phyloP scores from a whole-genome alignment of 2,113 vertebrate species.

The Tragelaphus imberbis region DNA sequence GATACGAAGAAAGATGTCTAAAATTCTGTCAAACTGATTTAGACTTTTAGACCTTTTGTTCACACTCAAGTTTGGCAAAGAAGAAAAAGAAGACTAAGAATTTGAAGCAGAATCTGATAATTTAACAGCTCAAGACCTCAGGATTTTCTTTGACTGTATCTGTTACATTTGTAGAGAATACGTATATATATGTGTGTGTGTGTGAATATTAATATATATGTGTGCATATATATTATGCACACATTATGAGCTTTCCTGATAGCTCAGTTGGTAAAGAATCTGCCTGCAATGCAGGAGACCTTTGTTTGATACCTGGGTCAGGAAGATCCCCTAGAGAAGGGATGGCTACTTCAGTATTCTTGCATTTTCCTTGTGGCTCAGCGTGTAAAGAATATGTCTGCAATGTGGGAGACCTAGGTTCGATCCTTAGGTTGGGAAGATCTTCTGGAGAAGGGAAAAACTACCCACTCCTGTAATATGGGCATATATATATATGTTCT shows the following conservation, averaged over 20 bases:
- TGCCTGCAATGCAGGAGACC: neutral
- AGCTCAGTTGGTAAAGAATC: neutral
- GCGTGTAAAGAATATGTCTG: neutral
- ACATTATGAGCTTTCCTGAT: neutral
- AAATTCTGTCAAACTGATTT: neutral
- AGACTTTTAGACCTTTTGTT: neutral
- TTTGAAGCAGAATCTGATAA: neutral
- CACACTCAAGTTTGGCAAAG: neutral
- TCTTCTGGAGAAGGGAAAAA: neutral
- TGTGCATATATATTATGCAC: neutral
- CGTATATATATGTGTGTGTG: neutral
- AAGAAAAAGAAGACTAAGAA: neutral
- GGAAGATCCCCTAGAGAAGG: neutral
- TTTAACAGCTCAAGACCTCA: neutral
- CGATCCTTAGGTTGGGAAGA: neutral
- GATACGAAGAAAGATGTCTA: neutral
- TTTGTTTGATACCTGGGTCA: neutral
- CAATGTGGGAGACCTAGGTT: neutral
- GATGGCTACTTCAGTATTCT: neutral
- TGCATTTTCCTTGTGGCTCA: neutral
- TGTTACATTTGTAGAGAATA: neutral
- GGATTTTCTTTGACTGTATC: neutral
- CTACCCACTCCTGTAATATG: too few species aligned
- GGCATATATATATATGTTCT: neutral
- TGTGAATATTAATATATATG: neutral